Percentiles rank a stretch among this genome's conserved stretches.
These are phyloP conservation scores for Motacilla tschutschensis DNA, from an alignment of 2,113 vertebrate genomes.

Conservation along the genomic window DNA sequence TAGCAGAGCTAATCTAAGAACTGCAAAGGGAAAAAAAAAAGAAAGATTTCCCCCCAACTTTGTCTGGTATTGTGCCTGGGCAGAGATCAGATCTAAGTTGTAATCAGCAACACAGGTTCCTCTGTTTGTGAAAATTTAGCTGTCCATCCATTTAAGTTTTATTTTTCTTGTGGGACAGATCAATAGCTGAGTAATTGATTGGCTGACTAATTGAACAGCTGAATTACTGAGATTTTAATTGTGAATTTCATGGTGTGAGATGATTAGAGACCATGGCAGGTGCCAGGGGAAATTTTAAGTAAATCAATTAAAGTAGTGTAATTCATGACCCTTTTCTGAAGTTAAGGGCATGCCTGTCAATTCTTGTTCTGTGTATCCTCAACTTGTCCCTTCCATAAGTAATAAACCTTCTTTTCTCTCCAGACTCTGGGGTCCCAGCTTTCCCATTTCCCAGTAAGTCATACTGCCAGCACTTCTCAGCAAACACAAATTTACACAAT, in stretches of 20 bases:
- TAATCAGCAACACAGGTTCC: not conserved
- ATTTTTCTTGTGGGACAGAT: conserved; percentile 17
- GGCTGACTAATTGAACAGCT: conserved; percentile 19
- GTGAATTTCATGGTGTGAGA: not conserved
- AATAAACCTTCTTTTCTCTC: not conserved
- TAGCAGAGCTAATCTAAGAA: not conserved
- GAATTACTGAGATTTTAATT: conserved; percentile 45
- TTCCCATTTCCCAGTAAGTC: not conserved
- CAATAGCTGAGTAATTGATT: conserved; percentile 41
- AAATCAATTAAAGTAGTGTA: not conserved
- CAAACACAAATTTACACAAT: not conserved
- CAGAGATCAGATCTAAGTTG: not conserved
- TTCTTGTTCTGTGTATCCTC: not conserved
- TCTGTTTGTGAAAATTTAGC: conserved; percentile 3
- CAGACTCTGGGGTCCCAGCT: not conserved
- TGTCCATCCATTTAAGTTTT: conserved; percentile 8
- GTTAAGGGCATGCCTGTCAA: not conserved
- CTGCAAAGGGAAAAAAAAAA: not conserved
- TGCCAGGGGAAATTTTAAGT: not conserved
- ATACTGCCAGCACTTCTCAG: not conserved
- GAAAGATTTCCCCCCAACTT: accelerated
- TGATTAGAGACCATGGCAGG: not conserved
- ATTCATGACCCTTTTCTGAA: not conserved
- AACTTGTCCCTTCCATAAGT: not conserved
- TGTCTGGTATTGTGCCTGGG: not conserved